Evolutionary conservation across 2,113 vertebrate genomes (phyloP), one percentile per base, ranked within the genome.

Genomic region (Amazona guildingii): DNA sequence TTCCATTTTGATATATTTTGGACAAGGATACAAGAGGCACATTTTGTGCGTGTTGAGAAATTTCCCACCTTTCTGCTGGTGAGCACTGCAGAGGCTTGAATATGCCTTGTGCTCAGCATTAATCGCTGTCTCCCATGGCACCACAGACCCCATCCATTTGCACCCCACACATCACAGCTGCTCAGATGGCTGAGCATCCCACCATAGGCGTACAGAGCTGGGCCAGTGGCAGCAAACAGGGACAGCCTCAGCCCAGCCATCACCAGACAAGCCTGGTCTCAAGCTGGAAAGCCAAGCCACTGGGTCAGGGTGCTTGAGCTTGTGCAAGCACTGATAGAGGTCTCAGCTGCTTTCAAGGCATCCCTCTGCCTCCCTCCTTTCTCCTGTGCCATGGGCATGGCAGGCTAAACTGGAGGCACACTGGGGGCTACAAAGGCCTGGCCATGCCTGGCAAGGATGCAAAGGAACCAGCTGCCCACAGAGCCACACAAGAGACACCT

Each of bases 1-100:
- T 93, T 77, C 67, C 13, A 20, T 84, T 90, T 57, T 83, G 91
- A 81, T 86, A 31, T 88, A 67, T 84, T 74, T 77, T 61, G 91
- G 83, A 92, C 76, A 88, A 84, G 80, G 75, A 46, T 83, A 70
- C n/a, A 83, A 69, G 76, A 83, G 25, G 20, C 17, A 49, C 17
- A 46, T 80, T 79, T 80, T 59, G 44, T 33, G 6, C 1, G 0
- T 10, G n/a, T 57, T 59, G 28, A 83, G 61, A 81, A 81, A 66
- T 62, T 51, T 57, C 54, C n/a, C 3, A 4, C n/a, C 33, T 92
- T 88, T 63, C 72, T 44, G 14, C 14, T n/a, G 24, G 24, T 27
- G 51, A 75, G 43, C 37, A 4, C 11, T 6, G 2, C 69, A 83
- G 67, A 75, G 43, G 11, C n/a, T 64, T 61, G 67, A 20, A 31